Conservation (phyloP, 2,113 vertebrate species). For the Microcebus griseorufus region DNA sequence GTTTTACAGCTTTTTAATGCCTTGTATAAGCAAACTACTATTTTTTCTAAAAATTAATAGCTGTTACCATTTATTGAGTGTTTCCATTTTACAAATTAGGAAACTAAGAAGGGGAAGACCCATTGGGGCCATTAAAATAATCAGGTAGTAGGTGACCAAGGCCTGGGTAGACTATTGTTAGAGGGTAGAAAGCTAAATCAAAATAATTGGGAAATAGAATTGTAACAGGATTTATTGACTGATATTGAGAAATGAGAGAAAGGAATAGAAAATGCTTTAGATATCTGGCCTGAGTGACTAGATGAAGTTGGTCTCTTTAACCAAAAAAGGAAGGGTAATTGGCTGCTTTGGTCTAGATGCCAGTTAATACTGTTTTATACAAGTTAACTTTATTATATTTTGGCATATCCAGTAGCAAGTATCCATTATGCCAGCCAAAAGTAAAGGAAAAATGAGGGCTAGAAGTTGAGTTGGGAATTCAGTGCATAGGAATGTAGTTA, state of each 20-base stretch:
- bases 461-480: background rate
- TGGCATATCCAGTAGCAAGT: background rate
- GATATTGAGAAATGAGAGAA: background rate
- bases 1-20: background rate
- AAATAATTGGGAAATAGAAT: background rate
- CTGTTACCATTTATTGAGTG: background rate
- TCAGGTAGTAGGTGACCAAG: background rate
- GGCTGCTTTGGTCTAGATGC: background rate
- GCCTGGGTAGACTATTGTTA: background rate
- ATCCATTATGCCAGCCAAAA: background rate
- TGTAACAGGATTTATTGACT: background rate
- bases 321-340: background rate
- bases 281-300: background rate
- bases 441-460: background rate
- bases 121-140: background rate
- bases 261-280: background rate
- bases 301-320: background rate
- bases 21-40: background rate
- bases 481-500: background rate
- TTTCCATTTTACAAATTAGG: background rate
- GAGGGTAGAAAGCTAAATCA: background rate
- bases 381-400: background rate
- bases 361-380: background rate
- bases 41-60: background rate
- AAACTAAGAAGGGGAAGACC: background rate